Base-by-base conservation (phyloP, 1,140 invertebrate species). In the Atta texana region DNA sequence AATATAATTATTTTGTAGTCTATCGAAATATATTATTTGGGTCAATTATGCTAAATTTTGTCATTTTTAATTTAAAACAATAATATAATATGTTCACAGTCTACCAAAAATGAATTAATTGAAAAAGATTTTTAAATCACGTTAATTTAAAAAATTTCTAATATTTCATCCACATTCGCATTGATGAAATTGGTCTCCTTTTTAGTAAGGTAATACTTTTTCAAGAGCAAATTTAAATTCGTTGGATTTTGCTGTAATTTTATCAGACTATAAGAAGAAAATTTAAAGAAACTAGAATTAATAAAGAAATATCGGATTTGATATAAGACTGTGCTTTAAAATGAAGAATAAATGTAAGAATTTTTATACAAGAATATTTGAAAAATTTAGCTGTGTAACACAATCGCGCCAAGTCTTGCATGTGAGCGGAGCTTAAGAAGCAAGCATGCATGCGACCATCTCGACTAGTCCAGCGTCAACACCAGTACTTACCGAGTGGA, bases 371-470 rank as follows among this genome's bases (percentile, higher is more conserved):
- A 39, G 14, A n/a, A 69, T 55, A 14, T 69, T 69, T 44, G 34
- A 3, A n/a, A 76, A 44, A 69, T 34, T 12, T 39, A 8, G 31
- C 10, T n/a, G 14, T 49, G 24, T 44, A 34, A 34, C 24, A 21
- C 14, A 34, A 59, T 66, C 18, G 24, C 34, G 6, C 3, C 51
- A 31, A n/a, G 68, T 75, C 6, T 75, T 61, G 69, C 66, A 44
- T 61, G 21, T 51, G 80, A 82, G 21, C 51, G 80, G 12, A 21
- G 69, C 80, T 84, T 28, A 61, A 82, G 55, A 68, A 53, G 77
- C 49, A 18, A 10, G 63, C n/a, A 39, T 77, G 59, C 59, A 77
- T 59, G 75, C n/a, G 49, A 87, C 72, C 72, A 59, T 71, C 66
- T 75, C 16, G 49, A 66, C 44, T 57, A n/a, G 21, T 68, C 78